These are phyloP conservation scores for Rotaria sp. DNA, from an alignment of 2,888 invertebrate species.

Conservation along the genomic window DNA sequence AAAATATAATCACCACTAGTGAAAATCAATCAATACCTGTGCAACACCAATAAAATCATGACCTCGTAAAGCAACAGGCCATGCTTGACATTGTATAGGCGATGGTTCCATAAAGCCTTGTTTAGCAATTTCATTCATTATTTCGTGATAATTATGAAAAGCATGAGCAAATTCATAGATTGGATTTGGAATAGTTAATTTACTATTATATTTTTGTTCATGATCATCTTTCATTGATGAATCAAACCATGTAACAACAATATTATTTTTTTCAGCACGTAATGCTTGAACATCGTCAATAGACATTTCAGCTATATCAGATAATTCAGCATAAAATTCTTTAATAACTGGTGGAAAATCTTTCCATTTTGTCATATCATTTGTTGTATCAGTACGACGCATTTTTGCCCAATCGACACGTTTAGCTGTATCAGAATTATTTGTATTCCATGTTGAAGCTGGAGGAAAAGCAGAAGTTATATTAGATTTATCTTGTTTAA, in stretches of 20 bases:
- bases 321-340: conserved; percentile 74
- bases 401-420: conserved; percentile 32
- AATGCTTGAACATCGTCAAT: conserved; percentile 64
- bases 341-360: conserved; percentile 67
- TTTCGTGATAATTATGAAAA: conserved; percentile 72
- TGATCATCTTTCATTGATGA: conserved; percentile 43
- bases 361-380: conserved; percentile 41
- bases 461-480: background rate
- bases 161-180: conserved; percentile 74
- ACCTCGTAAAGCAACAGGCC: conserved; percentile 84
- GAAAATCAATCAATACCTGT: conserved; percentile 58
- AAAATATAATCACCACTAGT: background rate
- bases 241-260: conserved; percentile 61
- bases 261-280: conserved; percentile 57
- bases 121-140: conserved; percentile 71
- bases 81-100: conserved; percentile 79
- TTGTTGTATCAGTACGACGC: conserved; percentile 30
- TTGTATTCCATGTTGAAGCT: background rate
- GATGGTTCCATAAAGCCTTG: conserved; percentile 75
- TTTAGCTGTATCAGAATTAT: background rate
- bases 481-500: background rate
- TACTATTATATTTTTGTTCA: conserved; percentile 38
- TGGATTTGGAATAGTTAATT: conserved; percentile 65
- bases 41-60: conserved; percentile 91
- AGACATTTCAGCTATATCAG: conserved; percentile 65